Base-by-base conservation (phyloP, 2,797 vertebrate species). In the Serranus cabrilla region DNA sequence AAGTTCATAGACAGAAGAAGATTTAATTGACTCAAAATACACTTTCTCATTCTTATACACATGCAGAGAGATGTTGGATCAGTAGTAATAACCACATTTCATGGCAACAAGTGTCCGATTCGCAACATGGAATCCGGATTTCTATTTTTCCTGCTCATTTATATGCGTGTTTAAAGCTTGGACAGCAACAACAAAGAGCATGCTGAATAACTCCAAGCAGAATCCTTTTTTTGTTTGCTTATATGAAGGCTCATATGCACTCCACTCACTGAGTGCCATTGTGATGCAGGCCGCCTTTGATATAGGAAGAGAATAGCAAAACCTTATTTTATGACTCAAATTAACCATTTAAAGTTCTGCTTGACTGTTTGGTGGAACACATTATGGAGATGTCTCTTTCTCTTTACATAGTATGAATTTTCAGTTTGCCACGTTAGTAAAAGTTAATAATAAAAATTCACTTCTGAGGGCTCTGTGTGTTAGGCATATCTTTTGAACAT, bases 241-340 rank as follows among this genome's bases (percentile, higher is more conserved):
- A 71, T 49, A 73, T 70, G 70, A 80, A 82, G 70, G 69, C 63
- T 55, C 52, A 20, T 56, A 62, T 58, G 27, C 57, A 50, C 50
- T 57, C 39, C 7, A n/a, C 47, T 39, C 57, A 56, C 43, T 21
- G 47, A 49, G 56, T 40, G 43, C 49, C n/a, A 43, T 58, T 50
- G 74, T 14, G n/a, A 71, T 71, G 55, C 59, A 70, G 39, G 31
- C 46, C 71, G 51, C 68, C 62, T 81, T 84, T 84, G 59, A 84
- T 82, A 79, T 27, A 55, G 10, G 34, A 37, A 71, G 64, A 78
- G 59, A 84, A 75, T 17, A 73, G 34, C 17, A 71, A 83, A 79
- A 54, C 39, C 65, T 70, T 0, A 69, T 83, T 78, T 82, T 74
- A 83, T 78, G 11, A 88, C 85, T 83, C 51, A 83, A 80, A 87